Percentiles rank a stretch among this genome's conserved stretches.
These are phyloP conservation scores for Poeciliopsis presidionis DNA, from an alignment of 2,797 vertebrate species.

Conservation along the genomic window DNA sequence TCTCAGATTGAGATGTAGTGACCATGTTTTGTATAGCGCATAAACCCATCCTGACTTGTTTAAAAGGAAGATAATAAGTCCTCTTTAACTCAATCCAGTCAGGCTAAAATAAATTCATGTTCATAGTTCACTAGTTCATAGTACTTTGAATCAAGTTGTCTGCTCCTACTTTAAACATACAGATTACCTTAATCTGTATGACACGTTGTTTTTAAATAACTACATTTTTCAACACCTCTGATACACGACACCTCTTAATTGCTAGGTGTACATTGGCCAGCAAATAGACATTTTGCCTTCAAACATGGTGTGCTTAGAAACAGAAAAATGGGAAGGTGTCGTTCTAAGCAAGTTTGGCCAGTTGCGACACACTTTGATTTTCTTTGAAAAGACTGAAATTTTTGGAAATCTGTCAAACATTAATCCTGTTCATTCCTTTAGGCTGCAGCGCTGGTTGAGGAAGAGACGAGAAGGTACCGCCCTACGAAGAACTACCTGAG, in stretches of 20 bases:
- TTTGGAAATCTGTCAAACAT: neutral
- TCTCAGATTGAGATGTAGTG: too few relatives aligned
- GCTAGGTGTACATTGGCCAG: neutral
- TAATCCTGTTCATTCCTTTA: slow-evolving; percentile 44
- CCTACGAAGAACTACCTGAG: slow-evolving; percentile 98
- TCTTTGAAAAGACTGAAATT: neutral
- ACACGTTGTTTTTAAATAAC: neutral
- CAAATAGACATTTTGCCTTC: neutral
- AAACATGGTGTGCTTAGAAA: neutral
- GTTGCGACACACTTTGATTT: neutral
- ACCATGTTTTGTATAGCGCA: too few relatives aligned
- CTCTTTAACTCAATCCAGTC: neutral
- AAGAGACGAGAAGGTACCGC: slow-evolving; percentile 94
- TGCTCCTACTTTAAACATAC: neutral
- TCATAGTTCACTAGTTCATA: neutral
- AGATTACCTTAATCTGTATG: neutral
- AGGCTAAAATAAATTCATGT: neutral
- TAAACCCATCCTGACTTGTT: too few relatives aligned
- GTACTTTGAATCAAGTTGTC: neutral
- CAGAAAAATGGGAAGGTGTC: neutral
- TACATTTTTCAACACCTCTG: neutral
- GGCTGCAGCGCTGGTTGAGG: slow-evolving; percentile 96
- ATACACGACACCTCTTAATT: neutral
- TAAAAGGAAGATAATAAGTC: too few relatives aligned
- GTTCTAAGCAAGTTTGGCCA: neutral